A percentile compares a stretch with the other conserved stretches of the same genome.
These are phyloP conservation scores for Cheilosia variabilis DNA, from an alignment of 2,888 invertebrate genomes.

Conservation along the genomic window DNA sequence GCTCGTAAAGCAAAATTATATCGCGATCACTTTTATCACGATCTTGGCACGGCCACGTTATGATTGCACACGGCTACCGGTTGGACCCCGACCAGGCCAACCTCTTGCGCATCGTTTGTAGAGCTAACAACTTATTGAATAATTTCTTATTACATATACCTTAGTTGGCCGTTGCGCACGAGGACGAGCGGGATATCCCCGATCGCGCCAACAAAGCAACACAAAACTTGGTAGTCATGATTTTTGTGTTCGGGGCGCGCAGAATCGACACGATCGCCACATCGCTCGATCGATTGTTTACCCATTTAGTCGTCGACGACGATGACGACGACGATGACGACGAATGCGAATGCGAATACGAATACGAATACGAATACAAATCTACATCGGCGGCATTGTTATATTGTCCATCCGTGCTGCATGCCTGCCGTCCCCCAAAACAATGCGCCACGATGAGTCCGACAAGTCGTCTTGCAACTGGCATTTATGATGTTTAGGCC, in stretches of 20 bases:
- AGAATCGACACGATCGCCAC: constrained; percentile 79
- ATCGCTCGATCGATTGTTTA: constrained; percentile 82
- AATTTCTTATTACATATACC: constrained; percentile 75
- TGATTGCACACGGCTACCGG: constrained; percentile 78
- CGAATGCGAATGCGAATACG: constrained; percentile 17
- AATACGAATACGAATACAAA: constrained; percentile 50
- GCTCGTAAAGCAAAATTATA: constrained; percentile 81
- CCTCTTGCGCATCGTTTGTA: constrained; percentile 66
- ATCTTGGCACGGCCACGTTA: constrained; percentile 79
- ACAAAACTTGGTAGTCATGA: constrained; percentile 74
- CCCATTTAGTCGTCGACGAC: constrained; percentile 80
- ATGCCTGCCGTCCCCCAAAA: neutral
- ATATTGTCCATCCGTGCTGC: constrained; percentile 22
- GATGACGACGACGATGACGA: constrained; percentile 22
- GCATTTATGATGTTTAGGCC: constrained; percentile 67
- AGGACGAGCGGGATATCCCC: constrained; percentile 28
- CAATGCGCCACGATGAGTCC: constrained; percentile 42
- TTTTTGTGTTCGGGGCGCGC: constrained; percentile 74
- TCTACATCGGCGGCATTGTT: constrained; percentile 68
- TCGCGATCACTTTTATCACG: constrained; percentile 84
- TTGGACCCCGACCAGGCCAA: constrained; percentile 45
- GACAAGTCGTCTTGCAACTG: constrained; percentile 41
- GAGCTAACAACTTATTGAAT: constrained; percentile 75
- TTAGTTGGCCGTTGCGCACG: constrained; percentile 59
- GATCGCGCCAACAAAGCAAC: constrained; percentile 27